A percentile compares a stretch with the other conserved stretches of the same genome.
Conservation (phyloP, 2,113 vertebrate genomes). For the Xenopus borealis region DNA sequence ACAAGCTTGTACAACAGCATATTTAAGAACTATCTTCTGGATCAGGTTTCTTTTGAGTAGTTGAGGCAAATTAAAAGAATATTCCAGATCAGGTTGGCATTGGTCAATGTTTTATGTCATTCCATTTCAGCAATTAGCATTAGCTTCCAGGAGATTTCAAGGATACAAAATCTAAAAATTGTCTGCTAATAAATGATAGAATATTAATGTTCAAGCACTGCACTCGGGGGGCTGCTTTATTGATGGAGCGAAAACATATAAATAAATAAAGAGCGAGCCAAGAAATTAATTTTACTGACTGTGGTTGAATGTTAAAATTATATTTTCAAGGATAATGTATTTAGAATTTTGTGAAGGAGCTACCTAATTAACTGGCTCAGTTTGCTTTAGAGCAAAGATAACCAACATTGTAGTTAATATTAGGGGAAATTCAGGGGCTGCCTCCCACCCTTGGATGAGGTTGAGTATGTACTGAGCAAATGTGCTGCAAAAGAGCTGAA, state of each 20-base stretch:
- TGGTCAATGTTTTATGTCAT: conserved; percentile 48
- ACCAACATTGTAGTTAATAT: too few relatives aligned
- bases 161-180: conserved; percentile 41
- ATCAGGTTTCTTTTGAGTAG: conserved; percentile 41
- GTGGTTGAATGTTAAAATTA: conserved; percentile 49
- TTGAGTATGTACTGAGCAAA: too few relatives aligned
- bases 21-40: conserved; percentile 28
- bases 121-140: conserved; percentile 44
- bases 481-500: too few relatives aligned
- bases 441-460: too few relatives aligned
- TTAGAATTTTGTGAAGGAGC: conserved; percentile 34
- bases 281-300: conserved; percentile 42
- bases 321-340: conserved; percentile 39
- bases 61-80: conserved; percentile 25
- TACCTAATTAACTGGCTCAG: too few relatives aligned
- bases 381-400: too few relatives aligned
- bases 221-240: conserved; percentile 45
- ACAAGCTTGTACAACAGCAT: conserved; percentile 8
- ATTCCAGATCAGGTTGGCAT: conserved; percentile 30
- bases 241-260: conserved; percentile 52
- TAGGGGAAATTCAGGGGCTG: too few relatives aligned
- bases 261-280: conserved; percentile 38
- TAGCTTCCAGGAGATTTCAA: conserved; percentile 41
- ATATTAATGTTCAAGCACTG: conserved; percentile 48
- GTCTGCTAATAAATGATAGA: conserved; percentile 36